Conservation (phyloP, 2,888 invertebrate genomes). For the Anarsia innoxiella region DNA sequence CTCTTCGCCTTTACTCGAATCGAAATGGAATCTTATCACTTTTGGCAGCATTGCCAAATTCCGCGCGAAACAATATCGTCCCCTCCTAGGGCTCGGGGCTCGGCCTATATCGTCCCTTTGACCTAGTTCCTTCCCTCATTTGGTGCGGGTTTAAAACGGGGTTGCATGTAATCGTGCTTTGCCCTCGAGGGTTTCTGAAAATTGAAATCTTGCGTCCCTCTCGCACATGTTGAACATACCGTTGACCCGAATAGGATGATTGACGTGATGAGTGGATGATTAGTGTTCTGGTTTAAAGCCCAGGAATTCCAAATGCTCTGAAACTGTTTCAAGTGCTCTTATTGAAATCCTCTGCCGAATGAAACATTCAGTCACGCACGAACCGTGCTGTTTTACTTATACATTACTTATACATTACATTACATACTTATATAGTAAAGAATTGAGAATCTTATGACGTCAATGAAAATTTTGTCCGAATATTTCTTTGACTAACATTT, state of each 20-base stretch:
- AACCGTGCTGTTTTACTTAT: too few relatives aligned
- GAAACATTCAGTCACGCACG: too few relatives aligned
- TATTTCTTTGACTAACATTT: too few relatives aligned
- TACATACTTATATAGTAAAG: too few relatives aligned
- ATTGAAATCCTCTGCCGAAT: too few relatives aligned
- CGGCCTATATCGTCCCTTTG: conserved; percentile 69
- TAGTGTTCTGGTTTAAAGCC: background rate
- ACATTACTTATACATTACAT: too few relatives aligned
- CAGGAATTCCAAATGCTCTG: conserved; percentile 3
- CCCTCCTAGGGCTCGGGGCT: conserved; percentile 56
- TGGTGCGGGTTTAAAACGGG: conserved; percentile 63
- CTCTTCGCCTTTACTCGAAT: background rate
- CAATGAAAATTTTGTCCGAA: too few relatives aligned
- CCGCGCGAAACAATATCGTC: conserved; percentile 34
- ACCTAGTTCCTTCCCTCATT: conserved; percentile 67
- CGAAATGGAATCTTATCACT: conserved; percentile 4
- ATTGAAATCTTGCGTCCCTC: conserved; percentile 30
- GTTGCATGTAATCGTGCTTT: conserved; percentile 61
- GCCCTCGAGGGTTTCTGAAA: conserved; percentile 32
- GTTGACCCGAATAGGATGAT: conserved; percentile 13
- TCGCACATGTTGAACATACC: conserved; percentile 20
- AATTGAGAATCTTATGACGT: too few relatives aligned
- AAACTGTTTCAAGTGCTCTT: too few relatives aligned
- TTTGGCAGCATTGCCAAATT: conserved; percentile 22
- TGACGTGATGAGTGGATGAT: conserved; percentile 7